These are phyloP conservation scores for Plagiodera versicolora DNA, from an alignment of 2,888 invertebrate species.

Conservation along the genomic window DNA sequence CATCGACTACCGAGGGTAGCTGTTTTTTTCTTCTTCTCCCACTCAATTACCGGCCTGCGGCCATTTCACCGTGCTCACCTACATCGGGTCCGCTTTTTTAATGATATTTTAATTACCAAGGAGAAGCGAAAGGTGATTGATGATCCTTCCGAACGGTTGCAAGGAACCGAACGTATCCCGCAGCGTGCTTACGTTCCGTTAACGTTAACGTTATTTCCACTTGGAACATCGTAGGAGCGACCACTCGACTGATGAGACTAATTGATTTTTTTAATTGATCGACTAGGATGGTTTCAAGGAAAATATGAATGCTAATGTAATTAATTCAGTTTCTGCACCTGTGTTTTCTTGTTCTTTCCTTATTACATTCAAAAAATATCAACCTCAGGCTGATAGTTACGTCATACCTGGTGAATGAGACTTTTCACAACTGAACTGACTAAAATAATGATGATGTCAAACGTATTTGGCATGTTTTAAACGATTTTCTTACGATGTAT, in stretches of 20 bases:
- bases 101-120: conserved; percentile 16
- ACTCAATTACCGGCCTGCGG: not conserved
- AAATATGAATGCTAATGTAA: not conserved
- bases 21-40: not conserved
- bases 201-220: not conserved
- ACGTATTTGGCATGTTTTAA: no score
- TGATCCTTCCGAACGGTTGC: not conserved
- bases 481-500: no score
- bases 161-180: not conserved
- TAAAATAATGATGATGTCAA: no score
- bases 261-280: not conserved
- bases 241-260: not conserved
- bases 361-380: no score
- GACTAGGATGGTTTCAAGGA: not conserved
- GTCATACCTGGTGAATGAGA: no score
- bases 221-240: not conserved
- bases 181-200: not conserved
- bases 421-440: no score
- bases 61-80: not conserved
- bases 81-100: not conserved
- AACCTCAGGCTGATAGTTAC: no score
- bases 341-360: no score
- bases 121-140: conserved; percentile 13
- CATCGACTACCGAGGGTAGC: not conserved
- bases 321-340: no score